Percentiles rank a stretch among this genome's conserved stretches.
Evolutionary conservation across 2,797 vertebrate genomes (phyloP).

Genomic region (Parauchenoglanis punctatus): DNA sequence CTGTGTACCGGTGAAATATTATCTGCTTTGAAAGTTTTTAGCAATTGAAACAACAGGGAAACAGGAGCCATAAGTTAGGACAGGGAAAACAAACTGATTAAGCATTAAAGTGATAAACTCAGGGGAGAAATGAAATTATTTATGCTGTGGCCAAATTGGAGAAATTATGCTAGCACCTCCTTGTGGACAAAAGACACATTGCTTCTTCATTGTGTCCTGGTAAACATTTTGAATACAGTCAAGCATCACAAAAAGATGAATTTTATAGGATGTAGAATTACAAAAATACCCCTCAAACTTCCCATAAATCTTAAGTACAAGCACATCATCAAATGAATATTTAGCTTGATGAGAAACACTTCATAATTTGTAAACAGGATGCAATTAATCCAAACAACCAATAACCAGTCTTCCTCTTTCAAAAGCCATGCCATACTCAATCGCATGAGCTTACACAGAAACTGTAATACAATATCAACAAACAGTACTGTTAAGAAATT

Average conservation of each 20-base stretch:
- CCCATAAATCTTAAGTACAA: neutral
- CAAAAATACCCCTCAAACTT: neutral
- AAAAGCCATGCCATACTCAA: neutral
- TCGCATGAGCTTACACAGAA: slow-evolving; percentile 10
- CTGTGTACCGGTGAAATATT: slow-evolving; percentile 54
- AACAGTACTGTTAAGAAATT: neutral
- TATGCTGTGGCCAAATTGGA: slow-evolving; percentile 35
- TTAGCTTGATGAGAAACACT: neutral
- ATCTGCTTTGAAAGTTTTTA: slow-evolving; percentile 42
- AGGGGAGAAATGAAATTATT: slow-evolving; percentile 33
- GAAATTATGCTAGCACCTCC: slow-evolving; percentile 69
- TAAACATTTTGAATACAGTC: neutral
- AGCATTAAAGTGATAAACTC: slow-evolving; percentile 42
- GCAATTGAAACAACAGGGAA: slow-evolving; percentile 56
- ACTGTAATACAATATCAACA: neutral
- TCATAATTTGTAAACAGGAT: neutral
- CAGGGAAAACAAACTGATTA: slow-evolving; percentile 52
- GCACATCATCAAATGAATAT: neutral
- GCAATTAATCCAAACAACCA: neutral
- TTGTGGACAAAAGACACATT: slow-evolving; percentile 63
- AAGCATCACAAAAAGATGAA: neutral
- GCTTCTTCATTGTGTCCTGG: neutral
- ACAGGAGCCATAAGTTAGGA: slow-evolving; percentile 28
- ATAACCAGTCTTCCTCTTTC: neutral
- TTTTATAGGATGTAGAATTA: neutral